Percentiles rank a stretch among this genome's conserved stretches.
phyloP scores from a whole-genome alignment of 2,888 invertebrate genomes.

The Hybos culiciformis region DNA sequence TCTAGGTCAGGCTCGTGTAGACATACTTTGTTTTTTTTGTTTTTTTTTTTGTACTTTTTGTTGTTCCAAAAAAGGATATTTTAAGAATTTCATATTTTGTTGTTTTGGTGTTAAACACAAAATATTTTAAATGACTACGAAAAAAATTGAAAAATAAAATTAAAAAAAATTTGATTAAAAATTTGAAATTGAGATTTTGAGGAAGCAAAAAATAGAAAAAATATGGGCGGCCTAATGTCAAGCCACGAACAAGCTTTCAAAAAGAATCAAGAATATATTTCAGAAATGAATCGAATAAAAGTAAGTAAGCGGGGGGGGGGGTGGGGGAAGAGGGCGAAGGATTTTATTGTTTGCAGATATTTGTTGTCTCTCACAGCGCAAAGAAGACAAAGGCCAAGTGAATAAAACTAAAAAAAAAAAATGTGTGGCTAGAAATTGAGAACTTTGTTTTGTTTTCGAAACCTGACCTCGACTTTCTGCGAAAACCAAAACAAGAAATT shows the following conservation, averaged over 20 bases:
- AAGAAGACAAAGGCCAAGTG: neutral
- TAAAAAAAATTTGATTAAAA: too few species aligned
- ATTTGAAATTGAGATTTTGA: too few species aligned
- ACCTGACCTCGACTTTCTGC: neutral
- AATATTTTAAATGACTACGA: too few species aligned
- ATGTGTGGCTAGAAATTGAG: neutral
- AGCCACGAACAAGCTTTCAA: constrained; percentile 6
- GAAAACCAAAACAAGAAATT: neutral
- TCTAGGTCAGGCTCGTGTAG: too few species aligned
- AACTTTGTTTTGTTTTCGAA: neutral
- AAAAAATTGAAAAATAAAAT: too few species aligned
- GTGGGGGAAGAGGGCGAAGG: neutral
- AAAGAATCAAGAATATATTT: constrained; percentile 18
- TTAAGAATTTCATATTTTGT: too few species aligned
- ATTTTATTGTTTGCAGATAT: neutral
- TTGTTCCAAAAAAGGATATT: too few species aligned
- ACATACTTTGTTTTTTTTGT: too few species aligned
- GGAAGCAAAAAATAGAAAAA: too few species aligned
- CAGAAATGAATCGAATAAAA: constrained; percentile 48
- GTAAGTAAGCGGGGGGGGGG: constrained; percentile 28
- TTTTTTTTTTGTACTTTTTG: too few species aligned
- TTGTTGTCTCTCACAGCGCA: neutral
- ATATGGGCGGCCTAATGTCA: neutral
- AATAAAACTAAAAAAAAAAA: neutral
- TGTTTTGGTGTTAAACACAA: too few species aligned